Evolutionary conservation across 2,113 vertebrate genomes (phyloP), one percentile per base, ranked within the genome.

Genomic region (Caranx ignobilis): DNA sequence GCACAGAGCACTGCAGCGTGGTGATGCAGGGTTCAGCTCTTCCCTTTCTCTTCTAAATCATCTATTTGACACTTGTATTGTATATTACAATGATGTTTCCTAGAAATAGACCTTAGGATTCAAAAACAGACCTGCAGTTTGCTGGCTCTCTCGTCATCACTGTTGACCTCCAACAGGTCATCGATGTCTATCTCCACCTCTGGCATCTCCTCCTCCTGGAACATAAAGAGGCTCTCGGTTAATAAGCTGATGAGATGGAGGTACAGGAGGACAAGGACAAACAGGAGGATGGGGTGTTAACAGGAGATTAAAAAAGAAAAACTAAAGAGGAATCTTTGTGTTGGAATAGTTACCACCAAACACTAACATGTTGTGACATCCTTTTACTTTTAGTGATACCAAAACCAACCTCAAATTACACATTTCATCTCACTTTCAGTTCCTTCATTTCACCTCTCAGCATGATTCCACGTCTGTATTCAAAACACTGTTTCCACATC

Each of bases 121-220:
- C 48, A 75, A 55, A 64, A 2, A 26, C 55, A 65, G 2, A 52
- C 98, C 96, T 97, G 97, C 88, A 99, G 92, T 94, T 98, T 99
- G 76, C 94, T 93, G 90, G 96, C 95, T 92, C 98, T 95, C 67
- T 99, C 97, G 11, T 99, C 98, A 79, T 99, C 97, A 73, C 95
- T 96, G 94, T 90, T 96, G 85, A 97, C 96, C 91, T 99, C 98
- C 89, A 99, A 88, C 83, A 99, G 96, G 81, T 99, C 97, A 65
- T 99, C 98, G 60, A 99, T 99, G 90, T 99, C 98, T 60, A 99
- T 99, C 95, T 99, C 98, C 82, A 99, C 97, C 86, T 99, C 97
- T 3, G 97, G 97, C 97, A 99, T 99, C 93, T 99, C 98, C 92
- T 99, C 98, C 86, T 99, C 98, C 98, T 99, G 87, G 5, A 92